A percentile compares a stretch with the other conserved stretches of the same genome.
Evolutionary conservation across 2,113 vertebrate species (phyloP).

Genomic region (Tragulus kanchil): DNA sequence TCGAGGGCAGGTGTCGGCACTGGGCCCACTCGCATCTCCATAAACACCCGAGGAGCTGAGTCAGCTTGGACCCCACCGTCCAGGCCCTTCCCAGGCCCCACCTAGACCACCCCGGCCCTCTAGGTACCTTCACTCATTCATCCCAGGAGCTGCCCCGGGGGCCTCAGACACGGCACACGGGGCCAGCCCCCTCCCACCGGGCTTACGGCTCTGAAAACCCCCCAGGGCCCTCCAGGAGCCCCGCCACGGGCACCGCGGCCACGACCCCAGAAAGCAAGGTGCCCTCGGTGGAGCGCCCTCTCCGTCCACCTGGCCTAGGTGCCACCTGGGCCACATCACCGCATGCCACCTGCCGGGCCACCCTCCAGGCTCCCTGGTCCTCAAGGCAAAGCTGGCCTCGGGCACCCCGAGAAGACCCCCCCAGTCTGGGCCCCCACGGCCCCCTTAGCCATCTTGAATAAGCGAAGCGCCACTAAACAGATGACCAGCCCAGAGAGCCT

Average conservation of each 20-base stretch:
- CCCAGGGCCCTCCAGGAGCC: rapidly evolving
- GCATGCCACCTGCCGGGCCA: rapidly evolving
- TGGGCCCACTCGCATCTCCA: neutral
- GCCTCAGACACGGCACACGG: rapidly evolving
- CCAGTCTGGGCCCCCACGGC: rapidly evolving
- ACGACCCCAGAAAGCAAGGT: neutral
- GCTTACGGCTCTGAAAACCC: neutral
- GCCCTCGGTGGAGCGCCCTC: neutral
- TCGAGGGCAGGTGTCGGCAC: neutral
- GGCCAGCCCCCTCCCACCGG: neutral
- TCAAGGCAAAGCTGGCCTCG: neutral
- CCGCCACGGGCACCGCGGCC: rapidly evolving
- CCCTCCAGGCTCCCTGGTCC: neutral
- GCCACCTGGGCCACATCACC: rapidly evolving
- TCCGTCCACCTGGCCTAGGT: neutral
- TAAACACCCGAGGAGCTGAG: neutral
- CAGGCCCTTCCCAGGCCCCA: neutral
- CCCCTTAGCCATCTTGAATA: rapidly evolving
- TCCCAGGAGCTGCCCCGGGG: rapidly evolving
- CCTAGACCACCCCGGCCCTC: neutral
- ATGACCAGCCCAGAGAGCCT: rapidly evolving
- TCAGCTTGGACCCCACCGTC: neutral
- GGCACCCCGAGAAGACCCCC: neutral
- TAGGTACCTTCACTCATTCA: neutral
- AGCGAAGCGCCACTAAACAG: neutral